A percentile compares a stretch with the other conserved stretches of the same genome.
Conservation (phyloP, 2,888 invertebrate species). For the Ochlodes sylvanus region DNA sequence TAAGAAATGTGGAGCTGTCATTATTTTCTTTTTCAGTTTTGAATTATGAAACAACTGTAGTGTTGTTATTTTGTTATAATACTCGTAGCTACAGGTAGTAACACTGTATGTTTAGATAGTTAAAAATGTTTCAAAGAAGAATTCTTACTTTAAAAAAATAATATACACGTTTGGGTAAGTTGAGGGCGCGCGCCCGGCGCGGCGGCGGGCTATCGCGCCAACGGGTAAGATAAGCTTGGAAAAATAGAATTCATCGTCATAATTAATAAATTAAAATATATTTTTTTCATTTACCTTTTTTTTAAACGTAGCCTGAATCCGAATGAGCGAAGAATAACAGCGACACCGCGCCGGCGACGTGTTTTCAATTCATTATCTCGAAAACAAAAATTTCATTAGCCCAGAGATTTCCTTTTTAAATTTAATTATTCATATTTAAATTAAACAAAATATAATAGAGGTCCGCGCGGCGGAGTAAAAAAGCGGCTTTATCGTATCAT, state of each 20-base stretch:
- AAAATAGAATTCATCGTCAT: constrained; percentile 70
- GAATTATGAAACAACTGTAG: too few relatives aligned
- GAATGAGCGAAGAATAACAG: constrained; percentile 82
- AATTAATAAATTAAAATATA: constrained; percentile 77
- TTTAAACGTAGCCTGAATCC: constrained; percentile 75
- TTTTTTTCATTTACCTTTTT: constrained; percentile 53
- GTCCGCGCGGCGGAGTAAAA: constrained; percentile 67
- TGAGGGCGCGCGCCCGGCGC: constrained; percentile 28
- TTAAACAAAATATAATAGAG: constrained; percentile 85
- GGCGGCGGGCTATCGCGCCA: constrained; percentile 54
- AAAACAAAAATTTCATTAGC: constrained; percentile 85
- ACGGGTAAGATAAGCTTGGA: constrained; percentile 69
- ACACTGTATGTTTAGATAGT: neutral
- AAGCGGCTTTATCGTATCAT: constrained; percentile 83
- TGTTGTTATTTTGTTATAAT: too few relatives aligned
- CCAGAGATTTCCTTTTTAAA: constrained; percentile 83
- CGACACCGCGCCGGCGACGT: constrained; percentile 70
- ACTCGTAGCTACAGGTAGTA: too few relatives aligned
- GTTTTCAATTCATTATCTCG: constrained; percentile 85
- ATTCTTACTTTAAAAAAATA: constrained; percentile 26
- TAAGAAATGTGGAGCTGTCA: too few relatives aligned
- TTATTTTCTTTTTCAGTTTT: too few relatives aligned
- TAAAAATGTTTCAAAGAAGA: constrained; percentile 17
- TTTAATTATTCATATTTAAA: constrained; percentile 85
- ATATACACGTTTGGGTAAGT: constrained; percentile 46